phyloP scores from a whole-genome alignment of 2,113 vertebrate species.

The Potamarius usumacintae region DNA sequence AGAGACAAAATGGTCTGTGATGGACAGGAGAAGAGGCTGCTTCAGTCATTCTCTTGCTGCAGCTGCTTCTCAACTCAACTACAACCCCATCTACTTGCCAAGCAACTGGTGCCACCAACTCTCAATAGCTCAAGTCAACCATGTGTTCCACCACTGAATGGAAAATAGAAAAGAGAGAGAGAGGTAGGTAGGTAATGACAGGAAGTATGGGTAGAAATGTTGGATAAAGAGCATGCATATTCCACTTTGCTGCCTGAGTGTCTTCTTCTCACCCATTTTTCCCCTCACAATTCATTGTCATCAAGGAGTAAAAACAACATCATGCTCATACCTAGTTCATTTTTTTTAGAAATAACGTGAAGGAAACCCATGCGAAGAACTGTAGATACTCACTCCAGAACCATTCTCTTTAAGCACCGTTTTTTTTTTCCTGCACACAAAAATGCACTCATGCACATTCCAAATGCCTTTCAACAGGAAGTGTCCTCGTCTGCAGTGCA shows the following conservation, averaged over 20 bases:
- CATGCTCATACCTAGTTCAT: background rate
- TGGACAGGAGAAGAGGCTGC: constrained; percentile 10
- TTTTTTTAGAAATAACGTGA: background rate
- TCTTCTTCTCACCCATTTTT: constrained; percentile 26
- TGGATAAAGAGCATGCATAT: background rate
- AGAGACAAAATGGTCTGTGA: background rate
- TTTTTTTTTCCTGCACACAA: constrained; percentile 7
- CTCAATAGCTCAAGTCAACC: constrained; percentile 45
- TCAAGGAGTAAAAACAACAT: background rate
- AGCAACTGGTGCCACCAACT: constrained; percentile 48
- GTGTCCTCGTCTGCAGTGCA: constrained; percentile 38
- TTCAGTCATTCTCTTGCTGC: constrained; percentile 42
- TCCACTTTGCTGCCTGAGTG: background rate
- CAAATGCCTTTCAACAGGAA: constrained; percentile 51
- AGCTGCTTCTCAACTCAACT: constrained; percentile 45
- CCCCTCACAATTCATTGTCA: constrained; percentile 3
- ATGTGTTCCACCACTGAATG: constrained; percentile 53
- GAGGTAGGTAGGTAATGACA: constrained; percentile 1
- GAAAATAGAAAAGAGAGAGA: constrained; percentile 18
- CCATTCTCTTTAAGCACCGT: background rate
- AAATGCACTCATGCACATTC: constrained; percentile 20
- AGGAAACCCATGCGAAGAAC: background rate
- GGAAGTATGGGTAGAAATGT: constrained; percentile 10
- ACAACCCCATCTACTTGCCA: constrained; percentile 21
- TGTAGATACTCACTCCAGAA: background rate